Base-by-base conservation (phyloP, 2,113 vertebrate species). In the Oreocharis arfaki region DNA sequence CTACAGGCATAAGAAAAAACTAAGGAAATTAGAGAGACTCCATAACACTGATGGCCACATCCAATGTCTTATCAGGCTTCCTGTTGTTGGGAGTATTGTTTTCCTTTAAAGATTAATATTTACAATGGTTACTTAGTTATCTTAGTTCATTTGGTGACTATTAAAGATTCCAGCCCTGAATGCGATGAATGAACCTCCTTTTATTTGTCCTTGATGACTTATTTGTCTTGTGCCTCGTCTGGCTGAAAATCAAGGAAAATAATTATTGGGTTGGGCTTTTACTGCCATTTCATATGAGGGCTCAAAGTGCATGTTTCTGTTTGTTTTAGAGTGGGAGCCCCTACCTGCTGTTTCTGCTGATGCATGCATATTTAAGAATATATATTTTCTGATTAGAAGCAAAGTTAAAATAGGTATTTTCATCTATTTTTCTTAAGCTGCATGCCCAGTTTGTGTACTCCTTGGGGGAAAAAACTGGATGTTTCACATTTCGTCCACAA, bases 101-200 rank as follows among this genome's bases (percentile, higher is more conserved):
- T 96, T 96, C 96, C 96, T 96, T 97, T 96, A 97, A 95, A 95
- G 95, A 96, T 97, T 96, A 96, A 94, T 97, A 96, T 96, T 97
- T 97, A 96, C 95, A 96, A 96, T 95, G 93, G 89, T 97, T 96
- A 96, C 95, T 97, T 84, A 95, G 96, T 97, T 97, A 96, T 96
- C 94, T 95, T 87, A 87, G 92, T 97, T 96, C 97, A 95, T 95
- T 93, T 91, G 95, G 92, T 97, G 95, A 78, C 96, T 57, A 96
- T 96, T 96, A 96, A 96, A 90, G 88, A 96, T 97, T 93, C 90
- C 92, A 95, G 92, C 63, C 86, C 83, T 92, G 86, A 96, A 93
- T 92, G 44, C 86, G 33, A 96, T 97, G 95, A 97, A 96, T 96
- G 93, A 96, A 95, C 86, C 90, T 97, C 83, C 76, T 96, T 97